Base-by-base conservation (phyloP, 2,888 invertebrate species). In the Stenoptilia bipunctidactyla region DNA sequence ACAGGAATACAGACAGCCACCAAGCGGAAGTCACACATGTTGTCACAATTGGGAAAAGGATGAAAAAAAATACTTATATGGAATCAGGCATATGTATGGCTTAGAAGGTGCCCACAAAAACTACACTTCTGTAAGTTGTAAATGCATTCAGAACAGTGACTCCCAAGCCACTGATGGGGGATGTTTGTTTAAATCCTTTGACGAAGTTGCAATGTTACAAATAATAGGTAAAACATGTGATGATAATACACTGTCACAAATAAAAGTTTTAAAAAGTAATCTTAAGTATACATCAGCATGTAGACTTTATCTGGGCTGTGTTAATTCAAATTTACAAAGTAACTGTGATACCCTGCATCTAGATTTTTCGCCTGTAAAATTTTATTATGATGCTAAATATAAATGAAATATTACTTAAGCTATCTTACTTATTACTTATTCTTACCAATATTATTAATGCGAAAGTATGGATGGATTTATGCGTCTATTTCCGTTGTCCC, bases 81-180 rank as follows among this genome's bases (percentile, higher is more conserved):
- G 89, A 42, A 89, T 91, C 38, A 74, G 90, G 44, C 91, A 92
- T 55, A 73, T 91, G 66, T 92, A 91, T 73, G 91, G 91, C 0
- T 66, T 90, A 37, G 90, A 90, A 67, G 91, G 92, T 2, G 71
- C 84, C n/a, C 76, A 86, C 48, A 88, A 80, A 51, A 85, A 79
- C 51, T 91, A 91, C 52, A 63, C 68, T 34, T 87, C 87, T 12
- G 87, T 87, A 34, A 85, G 76, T 45, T 92, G 91, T 55, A 52
- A 66, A 13, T 56, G 72, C 40, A 84, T 91, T 36, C 89, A 90
- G 66, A 59, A 59, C 37, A 52, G 56, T 36, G 88, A 89, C 51
- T 70, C 66, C 61, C 63, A 76, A 10, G 75, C 77, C 40, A 64
- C 85, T 3, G 87, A 87, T 65, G 89, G 88, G 38, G 89, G 89